phyloP scores from a whole-genome alignment of 2,888 invertebrate species.

The Xylota segnis region DNA sequence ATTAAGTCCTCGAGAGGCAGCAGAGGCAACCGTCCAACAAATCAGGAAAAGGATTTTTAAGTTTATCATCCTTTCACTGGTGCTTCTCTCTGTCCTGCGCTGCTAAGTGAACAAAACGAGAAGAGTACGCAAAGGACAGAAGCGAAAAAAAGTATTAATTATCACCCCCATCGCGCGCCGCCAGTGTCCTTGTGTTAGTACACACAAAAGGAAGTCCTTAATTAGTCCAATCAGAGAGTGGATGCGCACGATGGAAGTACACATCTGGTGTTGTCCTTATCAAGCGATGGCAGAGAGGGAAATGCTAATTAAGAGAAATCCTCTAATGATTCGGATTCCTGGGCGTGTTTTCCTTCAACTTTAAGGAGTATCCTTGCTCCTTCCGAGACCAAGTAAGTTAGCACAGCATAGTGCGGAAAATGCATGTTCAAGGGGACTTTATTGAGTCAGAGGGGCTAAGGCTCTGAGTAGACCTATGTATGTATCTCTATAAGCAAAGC shows the following conservation, averaged over 20 bases:
- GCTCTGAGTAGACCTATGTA: too few relatives aligned
- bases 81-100: constrained; percentile 25
- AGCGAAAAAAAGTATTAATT: constrained; percentile 53
- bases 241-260: constrained; percentile 42
- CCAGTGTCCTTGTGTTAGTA: neutral
- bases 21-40: constrained; percentile 38
- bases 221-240: constrained; percentile 71
- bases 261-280: neutral
- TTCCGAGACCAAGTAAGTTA: too few relatives aligned
- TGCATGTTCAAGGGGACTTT: too few relatives aligned
- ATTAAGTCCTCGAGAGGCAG: constrained; percentile 44
- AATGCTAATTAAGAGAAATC: neutral
- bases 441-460: too few relatives aligned
- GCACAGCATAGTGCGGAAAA: too few relatives aligned
- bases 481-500: too few relatives aligned
- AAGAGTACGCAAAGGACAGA: constrained; percentile 1
- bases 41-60: constrained; percentile 45
- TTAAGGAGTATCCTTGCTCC: too few relatives aligned
- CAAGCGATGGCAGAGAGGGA: neutral
- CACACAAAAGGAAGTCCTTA: constrained; percentile 57
- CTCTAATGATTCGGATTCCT: too few relatives aligned
- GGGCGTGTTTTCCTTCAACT: too few relatives aligned
- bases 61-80: neutral
- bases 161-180: constrained; percentile 17
- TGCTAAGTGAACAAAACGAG: constrained; percentile 3